Percentiles rank a stretch among this genome's conserved stretches.
phyloP scores from a whole-genome alignment of 2,888 invertebrate species.

The Drosophila acutilabella region DNA sequence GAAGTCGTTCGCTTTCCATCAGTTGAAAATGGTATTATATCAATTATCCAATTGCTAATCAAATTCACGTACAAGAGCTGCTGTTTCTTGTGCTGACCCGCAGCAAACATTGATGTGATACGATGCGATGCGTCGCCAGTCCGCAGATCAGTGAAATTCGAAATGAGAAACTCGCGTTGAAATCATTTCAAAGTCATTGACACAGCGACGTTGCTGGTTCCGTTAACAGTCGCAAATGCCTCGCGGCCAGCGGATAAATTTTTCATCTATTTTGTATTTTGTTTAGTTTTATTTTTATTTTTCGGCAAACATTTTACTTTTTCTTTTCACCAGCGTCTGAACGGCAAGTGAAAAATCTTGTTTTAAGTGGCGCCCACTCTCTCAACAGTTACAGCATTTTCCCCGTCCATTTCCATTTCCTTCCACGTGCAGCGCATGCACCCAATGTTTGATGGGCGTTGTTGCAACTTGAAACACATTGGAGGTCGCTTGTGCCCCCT shows the following conservation, averaged over 20 bases:
- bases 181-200: slow-evolving; percentile 79
- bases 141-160: slow-evolving; percentile 49
- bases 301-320: slow-evolving; percentile 76
- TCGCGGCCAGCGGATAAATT: slow-evolving; percentile 36
- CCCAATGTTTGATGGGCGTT: slow-evolving; percentile 37
- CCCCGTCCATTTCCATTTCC: slow-evolving; percentile 6
- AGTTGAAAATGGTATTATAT: slow-evolving; percentile 64
- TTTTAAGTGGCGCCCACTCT: slow-evolving; percentile 48
- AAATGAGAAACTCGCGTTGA: slow-evolving; percentile 70
- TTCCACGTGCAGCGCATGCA: background rate
- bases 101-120: slow-evolving; percentile 21
- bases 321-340: slow-evolving; percentile 57
- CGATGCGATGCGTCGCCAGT: slow-evolving; percentile 6
- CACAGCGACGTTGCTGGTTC: slow-evolving; percentile 48
- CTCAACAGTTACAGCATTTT: slow-evolving; percentile 45
- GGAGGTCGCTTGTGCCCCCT: slow-evolving; percentile 35
- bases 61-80: slow-evolving; percentile 67
- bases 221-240: slow-evolving; percentile 40
- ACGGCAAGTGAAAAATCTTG: slow-evolving; percentile 64
- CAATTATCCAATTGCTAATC: slow-evolving; percentile 79
- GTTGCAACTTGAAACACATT: slow-evolving; percentile 37
- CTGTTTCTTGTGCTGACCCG: slow-evolving; percentile 57
- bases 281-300: slow-evolving; percentile 24
- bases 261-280: slow-evolving; percentile 32
- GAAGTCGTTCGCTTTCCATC: slow-evolving; percentile 19